phyloP scores from a whole-genome alignment of 1,140 invertebrate species.

The Anastrepha obliqua region DNA sequence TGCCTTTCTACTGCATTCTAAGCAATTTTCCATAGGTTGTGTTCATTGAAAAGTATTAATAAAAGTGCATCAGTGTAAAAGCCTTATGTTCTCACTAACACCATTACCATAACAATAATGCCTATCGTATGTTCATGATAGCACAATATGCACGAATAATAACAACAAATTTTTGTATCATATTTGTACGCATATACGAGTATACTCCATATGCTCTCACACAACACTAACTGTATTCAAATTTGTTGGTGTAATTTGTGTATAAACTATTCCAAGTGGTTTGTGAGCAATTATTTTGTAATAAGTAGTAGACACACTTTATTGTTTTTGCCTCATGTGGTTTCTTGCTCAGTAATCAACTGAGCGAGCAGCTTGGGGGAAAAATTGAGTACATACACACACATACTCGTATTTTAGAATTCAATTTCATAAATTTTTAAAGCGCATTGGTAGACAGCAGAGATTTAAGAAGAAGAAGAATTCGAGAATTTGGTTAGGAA shows the following conservation, averaged over 20 bases:
- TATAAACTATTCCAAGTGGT: not conserved
- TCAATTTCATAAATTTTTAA: too few species aligned
- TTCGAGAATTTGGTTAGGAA: not conserved
- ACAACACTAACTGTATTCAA: not conserved
- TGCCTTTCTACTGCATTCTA: not conserved
- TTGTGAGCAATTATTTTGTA: conserved; percentile 13
- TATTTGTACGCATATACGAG: too few species aligned
- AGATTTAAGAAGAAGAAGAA: not conserved
- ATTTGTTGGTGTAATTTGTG: not conserved
- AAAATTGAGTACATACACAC: too few species aligned
- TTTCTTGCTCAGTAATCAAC: not conserved
- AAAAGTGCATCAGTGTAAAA: conserved; percentile 31
- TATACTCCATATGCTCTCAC: too few species aligned
- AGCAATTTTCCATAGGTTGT: not conserved
- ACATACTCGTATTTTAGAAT: too few species aligned
- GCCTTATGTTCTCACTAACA: not conserved
- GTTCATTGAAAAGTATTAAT: conserved; percentile 18
- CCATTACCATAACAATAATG: too few species aligned
- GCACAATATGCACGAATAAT: not conserved
- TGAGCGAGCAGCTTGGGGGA: not conserved
- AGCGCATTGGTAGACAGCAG: not conserved
- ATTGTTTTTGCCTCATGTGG: not conserved
- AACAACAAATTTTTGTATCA: not conserved
- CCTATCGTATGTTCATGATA: too few species aligned
- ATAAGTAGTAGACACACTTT: not conserved